phyloP scores from a whole-genome alignment of 2,113 vertebrate genomes.

The Cyanistes caeruleus region DNA sequence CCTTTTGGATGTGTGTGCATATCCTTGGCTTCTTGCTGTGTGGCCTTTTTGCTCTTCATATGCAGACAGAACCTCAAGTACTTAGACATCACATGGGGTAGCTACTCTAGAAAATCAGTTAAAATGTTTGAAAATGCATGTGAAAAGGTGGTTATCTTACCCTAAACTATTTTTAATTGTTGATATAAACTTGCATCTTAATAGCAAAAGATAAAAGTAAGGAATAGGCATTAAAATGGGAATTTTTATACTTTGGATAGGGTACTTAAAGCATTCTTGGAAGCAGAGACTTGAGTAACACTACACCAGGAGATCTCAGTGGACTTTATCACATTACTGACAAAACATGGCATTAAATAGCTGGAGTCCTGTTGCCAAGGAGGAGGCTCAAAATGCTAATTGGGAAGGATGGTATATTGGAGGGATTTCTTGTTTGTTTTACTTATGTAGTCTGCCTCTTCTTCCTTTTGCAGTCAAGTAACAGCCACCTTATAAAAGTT shows the following conservation, averaged over 20 bases:
- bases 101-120: background rate
- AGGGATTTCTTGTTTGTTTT: background rate
- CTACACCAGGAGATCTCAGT: background rate
- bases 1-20: background rate
- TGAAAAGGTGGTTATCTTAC: background rate
- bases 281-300: background rate
- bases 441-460: background rate
- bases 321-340: background rate
- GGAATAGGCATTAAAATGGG: background rate
- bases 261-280: background rate
- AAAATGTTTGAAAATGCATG: background rate
- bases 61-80: background rate
- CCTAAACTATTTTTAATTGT: background rate
- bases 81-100: background rate
- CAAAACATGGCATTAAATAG: background rate
- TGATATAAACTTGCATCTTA: background rate
- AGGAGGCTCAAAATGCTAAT: background rate
- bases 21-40: slow-evolving; percentile 2
- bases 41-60: slow-evolving; percentile 4
- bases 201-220: background rate
- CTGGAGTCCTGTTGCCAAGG: background rate
- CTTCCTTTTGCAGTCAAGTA: background rate
- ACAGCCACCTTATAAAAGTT: background rate
- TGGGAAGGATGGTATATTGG: background rate
- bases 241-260: background rate